Evolutionary conservation across 23 tunicate species (phyloP).

Genomic region (Botrylloides violaceus): DNA sequence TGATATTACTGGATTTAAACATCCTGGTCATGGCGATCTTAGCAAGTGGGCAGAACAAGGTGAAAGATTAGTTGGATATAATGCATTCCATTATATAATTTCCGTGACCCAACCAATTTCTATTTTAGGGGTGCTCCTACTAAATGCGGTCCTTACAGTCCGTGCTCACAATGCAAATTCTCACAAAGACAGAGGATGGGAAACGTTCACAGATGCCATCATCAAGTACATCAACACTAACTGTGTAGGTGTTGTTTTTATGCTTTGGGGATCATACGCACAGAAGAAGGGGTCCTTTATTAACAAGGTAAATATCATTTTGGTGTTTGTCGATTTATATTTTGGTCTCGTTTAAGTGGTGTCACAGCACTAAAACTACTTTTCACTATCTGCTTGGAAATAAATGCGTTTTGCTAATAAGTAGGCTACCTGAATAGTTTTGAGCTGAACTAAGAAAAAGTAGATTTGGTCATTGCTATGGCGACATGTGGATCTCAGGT

Average conservation of each 20-base stretch:
- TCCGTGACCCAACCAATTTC: not conserved
- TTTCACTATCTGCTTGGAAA: too few species aligned
- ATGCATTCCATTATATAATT: not conserved
- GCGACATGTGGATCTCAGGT: too few species aligned
- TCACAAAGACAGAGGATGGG: slow-evolving; percentile 99
- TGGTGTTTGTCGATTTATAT: not conserved
- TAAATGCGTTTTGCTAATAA: too few species aligned
- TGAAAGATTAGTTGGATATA: slow-evolving; percentile 4
- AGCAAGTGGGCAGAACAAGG: slow-evolving; percentile 98
- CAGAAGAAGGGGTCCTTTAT: slow-evolving; percentile 84
- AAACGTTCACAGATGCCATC: slow-evolving; percentile 82
- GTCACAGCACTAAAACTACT: too few species aligned
- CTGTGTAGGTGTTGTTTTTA: slow-evolving; percentile 69
- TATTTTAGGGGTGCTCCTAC: slow-evolving; percentile 70
- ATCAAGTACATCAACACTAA: slow-evolving; percentile 51
- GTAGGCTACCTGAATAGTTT: too few species aligned
- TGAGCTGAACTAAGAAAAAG: too few species aligned
- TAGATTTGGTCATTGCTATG: too few species aligned
- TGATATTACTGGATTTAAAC: slow-evolving; percentile 45
- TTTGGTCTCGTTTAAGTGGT: too few species aligned
- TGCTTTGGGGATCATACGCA: slow-evolving; percentile 94
- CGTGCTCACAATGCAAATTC: slow-evolving; percentile 81
- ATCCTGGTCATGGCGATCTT: slow-evolving; percentile 87
- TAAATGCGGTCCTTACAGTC: slow-evolving; percentile 96
- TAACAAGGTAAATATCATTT: slow-evolving; percentile 29